Conservation (phyloP, 1,140 invertebrate species). For the Tetragonula clypearis region DNA sequence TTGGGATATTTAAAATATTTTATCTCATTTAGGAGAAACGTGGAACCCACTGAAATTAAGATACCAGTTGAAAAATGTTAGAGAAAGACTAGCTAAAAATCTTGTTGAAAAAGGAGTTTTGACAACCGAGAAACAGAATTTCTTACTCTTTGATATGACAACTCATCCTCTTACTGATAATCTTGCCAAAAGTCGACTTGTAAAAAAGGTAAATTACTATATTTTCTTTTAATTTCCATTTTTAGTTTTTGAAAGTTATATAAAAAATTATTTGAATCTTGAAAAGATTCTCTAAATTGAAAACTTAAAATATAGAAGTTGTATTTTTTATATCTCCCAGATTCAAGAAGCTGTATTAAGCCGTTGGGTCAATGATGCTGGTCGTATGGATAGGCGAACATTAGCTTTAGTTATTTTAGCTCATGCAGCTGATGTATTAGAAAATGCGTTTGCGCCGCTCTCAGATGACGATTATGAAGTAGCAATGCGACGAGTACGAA, state of each 20-base stretch:
- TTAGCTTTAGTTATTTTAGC: slow-evolving; percentile 96
- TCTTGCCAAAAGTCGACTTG: slow-evolving; percentile 96
- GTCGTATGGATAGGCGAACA: slow-evolving; percentile 97
- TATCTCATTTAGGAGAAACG: slow-evolving; percentile 92
- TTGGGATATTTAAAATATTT: neutral
- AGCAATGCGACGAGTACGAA: slow-evolving; percentile 97
- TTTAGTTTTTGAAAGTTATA: neutral
- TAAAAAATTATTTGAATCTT: neutral
- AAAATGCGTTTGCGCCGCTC: slow-evolving; percentile 99
- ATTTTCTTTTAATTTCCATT: slow-evolving; percentile 22
- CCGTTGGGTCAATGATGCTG: slow-evolving; percentile 98
- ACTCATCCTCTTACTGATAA: slow-evolving; percentile 99
- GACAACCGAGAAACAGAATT: slow-evolving; percentile 99
- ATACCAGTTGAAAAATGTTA: slow-evolving; percentile 99
- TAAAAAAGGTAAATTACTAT: slow-evolving; percentile 91
- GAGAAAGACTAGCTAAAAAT: slow-evolving; percentile 99
- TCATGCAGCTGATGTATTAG: slow-evolving; percentile 98
- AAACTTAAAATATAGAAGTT: neutral
- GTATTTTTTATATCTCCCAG: slow-evolving; percentile 80
- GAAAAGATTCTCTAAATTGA: neutral
- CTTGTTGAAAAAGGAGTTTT: slow-evolving; percentile 99
- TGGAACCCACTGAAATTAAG: slow-evolving; percentile 99
- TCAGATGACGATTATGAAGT: slow-evolving; percentile 99
- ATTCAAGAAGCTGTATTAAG: slow-evolving; percentile 98
- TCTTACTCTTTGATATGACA: slow-evolving; percentile 99